Base-by-base conservation (phyloP, 2,113 vertebrate genomes). In the Clarias batrachus region DNA sequence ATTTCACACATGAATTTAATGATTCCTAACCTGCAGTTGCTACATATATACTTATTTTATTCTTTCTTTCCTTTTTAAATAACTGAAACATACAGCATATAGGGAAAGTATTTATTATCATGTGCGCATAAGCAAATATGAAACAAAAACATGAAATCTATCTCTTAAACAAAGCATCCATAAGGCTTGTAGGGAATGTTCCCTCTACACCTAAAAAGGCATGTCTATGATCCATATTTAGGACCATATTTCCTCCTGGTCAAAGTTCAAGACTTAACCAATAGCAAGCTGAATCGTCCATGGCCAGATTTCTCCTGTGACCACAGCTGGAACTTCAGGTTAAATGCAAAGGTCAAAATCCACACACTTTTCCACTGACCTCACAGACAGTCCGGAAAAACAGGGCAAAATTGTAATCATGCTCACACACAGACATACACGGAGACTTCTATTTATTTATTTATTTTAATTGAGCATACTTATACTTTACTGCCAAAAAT, bases 291-390 rank as follows among this genome's bases (percentile, higher is more conserved):
- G 27, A 19, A 76, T 17, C 12, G 14, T 8, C 66, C n/a, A 13
- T 62, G 52, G 57, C n/a, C n/a, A 48, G 33, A 79, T 54, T 33
- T 85, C 62, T 85, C 76, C 74, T 79, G 27, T 70, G 52, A 73
- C 56, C 68, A 81, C 80, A 87, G 68, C 80, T 76, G 80, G 56
- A 60, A 65, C n/a, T 65, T 81, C 78, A 76, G 70, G 74, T 85
- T 85, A 82, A 78, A 79, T 12, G 4, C 80, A n/a, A 85, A 19
- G 66, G 23, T 78, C 86, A 79, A 59, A 70, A 41, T 65, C 57
- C 70, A 87, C 30, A 85, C 76, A 76, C 52, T 65, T 62, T 54
- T 17, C 66, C 2, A 25, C 25, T 48, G 57, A 82, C 37, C 37
- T 56, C 27, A 54, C 25, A 65, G 59, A 81, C 21, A 27, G 52